Evolutionary conservation across 2,113 vertebrate genomes (phyloP).

Genomic region (Scortum barcoo): DNA sequence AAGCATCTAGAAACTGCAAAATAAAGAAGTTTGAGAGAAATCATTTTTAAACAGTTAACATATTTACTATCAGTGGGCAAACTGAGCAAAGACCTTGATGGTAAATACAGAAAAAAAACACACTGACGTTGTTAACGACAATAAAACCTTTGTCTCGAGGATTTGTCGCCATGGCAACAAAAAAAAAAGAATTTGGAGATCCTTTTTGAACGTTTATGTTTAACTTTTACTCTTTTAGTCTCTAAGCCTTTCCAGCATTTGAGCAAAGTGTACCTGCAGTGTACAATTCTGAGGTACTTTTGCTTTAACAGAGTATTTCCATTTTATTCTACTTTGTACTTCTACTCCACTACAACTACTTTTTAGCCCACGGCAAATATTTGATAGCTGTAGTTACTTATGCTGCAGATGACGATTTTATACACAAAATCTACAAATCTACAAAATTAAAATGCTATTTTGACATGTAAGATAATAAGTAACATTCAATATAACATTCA

Average conservation of each 20-base stretch:
- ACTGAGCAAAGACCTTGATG: slow-evolving; percentile 7
- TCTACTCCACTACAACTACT: not conserved
- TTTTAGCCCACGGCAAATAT: not conserved
- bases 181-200: slow-evolving; percentile 55
- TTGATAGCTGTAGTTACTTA: not conserved
- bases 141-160: slow-evolving; percentile 66
- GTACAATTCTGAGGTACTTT: not conserved
- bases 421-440: not conserved
- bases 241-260: not conserved
- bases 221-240: slow-evolving; percentile 26
- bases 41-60: not conserved
- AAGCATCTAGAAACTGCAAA: not conserved
- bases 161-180: slow-evolving; percentile 68
- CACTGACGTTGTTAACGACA: slow-evolving; percentile 60
- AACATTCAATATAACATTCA: not conserved
- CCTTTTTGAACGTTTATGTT: slow-evolving; percentile 32
- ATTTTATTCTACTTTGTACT: not conserved
- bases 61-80: not conserved
- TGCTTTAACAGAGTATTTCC: not conserved
- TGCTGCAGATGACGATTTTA: not conserved
- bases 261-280: too few species aligned
- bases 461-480: not conserved
- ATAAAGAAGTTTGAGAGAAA: not conserved
- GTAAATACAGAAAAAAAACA: slow-evolving; percentile 12
- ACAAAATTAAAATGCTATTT: not conserved